Evolutionary conservation across 2,113 vertebrate species (phyloP).

Genomic region (Marmota flaviventris): DNA sequence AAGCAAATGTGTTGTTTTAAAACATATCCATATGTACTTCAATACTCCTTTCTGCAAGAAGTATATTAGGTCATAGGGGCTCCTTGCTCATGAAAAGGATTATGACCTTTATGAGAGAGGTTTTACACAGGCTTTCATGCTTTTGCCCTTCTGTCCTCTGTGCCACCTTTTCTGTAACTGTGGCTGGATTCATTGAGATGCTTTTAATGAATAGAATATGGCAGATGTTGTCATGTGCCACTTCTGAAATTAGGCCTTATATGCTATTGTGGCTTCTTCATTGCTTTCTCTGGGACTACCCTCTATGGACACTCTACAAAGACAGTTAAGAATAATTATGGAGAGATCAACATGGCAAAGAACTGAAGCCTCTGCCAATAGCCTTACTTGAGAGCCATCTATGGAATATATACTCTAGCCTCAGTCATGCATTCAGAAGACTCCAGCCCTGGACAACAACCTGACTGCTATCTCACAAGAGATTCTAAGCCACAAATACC

Average conservation of each 20-base stretch:
- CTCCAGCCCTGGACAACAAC: not conserved
- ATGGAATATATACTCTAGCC: not conserved
- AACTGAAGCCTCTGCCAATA: not conserved
- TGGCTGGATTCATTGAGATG: not conserved
- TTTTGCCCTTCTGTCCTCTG: not conserved
- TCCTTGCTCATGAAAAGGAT: not conserved
- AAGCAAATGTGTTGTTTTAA: not conserved
- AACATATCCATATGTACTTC: not conserved
- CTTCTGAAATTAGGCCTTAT: not conserved
- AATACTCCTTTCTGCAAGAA: not conserved
- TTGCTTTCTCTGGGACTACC: not conserved
- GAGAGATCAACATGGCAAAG: not conserved
- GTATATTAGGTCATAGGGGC: not conserved
- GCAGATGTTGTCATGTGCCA: not conserved
- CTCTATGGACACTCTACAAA: not conserved
- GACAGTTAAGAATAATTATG: not conserved
- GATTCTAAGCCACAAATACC: not conserved
- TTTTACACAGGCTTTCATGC: not conserved
- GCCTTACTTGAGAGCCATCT: not conserved
- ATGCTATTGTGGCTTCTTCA: not conserved
- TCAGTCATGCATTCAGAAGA: not conserved
- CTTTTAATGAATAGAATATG: not conserved
- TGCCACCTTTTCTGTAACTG: not conserved
- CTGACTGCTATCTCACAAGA: not conserved
- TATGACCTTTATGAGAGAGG: not conserved